A percentile compares a stretch with the other conserved stretches of the same genome.
Conservation (phyloP, 2,797 vertebrate genomes). For the Ptychobarbus kaznakovi region DNA sequence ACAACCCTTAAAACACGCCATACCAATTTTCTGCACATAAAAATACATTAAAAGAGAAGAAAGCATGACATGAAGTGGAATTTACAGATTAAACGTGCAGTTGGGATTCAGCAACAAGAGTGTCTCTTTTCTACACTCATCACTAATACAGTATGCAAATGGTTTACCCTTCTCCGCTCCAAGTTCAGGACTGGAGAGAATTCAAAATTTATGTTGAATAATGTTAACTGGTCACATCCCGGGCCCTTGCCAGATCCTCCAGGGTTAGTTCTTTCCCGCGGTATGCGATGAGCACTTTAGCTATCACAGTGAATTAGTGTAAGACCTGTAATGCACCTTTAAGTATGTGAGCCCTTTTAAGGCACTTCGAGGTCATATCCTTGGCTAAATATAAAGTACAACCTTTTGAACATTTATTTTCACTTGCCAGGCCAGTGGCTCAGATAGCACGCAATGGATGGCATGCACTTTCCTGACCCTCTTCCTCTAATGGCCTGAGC, state of each 20-base stretch:
- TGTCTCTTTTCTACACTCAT: conserved; percentile 62
- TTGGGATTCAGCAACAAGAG: conserved; percentile 69
- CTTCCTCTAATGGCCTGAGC: conserved; percentile 49
- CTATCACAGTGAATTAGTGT: conserved; percentile 92
- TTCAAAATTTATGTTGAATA: conserved; percentile 87
- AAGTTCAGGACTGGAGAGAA: conserved; percentile 72
- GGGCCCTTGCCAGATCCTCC: conserved; percentile 73
- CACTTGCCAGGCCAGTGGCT: conserved; percentile 72
- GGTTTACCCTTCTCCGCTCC: conserved; percentile 59
- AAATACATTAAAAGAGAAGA: conserved; percentile 52
- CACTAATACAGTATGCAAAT: conserved; percentile 78
- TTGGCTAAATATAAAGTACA: conserved; percentile 80
- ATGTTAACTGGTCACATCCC: conserved; percentile 80
- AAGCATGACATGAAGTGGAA: conserved; percentile 46
- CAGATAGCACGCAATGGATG: conserved; percentile 67
- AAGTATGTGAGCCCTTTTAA: conserved; percentile 87
- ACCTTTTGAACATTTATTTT: conserved; percentile 77
- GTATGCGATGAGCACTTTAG: conserved; percentile 88
- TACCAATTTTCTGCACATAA: conserved; percentile 51
- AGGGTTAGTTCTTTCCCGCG: conserved; percentile 80
- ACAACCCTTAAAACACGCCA: conserved; percentile 30
- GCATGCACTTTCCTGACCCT: conserved; percentile 53
- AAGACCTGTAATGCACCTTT: conserved; percentile 91
- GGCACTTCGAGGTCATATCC: conserved; percentile 80
- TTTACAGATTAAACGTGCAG: conserved; percentile 62